Conservation (phyloP, 2,888 invertebrate species). For the Amphipyra berbera region DNA sequence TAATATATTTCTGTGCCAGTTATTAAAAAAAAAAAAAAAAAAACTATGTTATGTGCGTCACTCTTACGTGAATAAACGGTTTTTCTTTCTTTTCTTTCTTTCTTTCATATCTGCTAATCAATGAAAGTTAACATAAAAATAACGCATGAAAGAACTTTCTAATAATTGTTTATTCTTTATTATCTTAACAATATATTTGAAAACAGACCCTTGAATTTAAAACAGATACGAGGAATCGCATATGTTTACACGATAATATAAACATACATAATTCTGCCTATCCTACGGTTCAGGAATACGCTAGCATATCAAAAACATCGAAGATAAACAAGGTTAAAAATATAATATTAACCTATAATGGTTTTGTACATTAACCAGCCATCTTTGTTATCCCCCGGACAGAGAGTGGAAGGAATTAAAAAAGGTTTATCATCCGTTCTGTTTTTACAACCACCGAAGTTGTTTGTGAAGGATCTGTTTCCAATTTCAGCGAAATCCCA, state of each 20-base stretch:
- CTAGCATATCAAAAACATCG: slow-evolving; percentile 2
- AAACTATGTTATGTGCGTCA: no score
- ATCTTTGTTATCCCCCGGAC: slow-evolving; percentile 5
- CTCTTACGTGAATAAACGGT: no score
- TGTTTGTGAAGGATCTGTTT: slow-evolving; percentile 8
- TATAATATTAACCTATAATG: not conserved
- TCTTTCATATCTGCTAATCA: no score
- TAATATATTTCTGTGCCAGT: no score
- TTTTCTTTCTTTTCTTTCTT: no score
- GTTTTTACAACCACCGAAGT: slow-evolving; percentile 12
- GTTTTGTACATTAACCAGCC: not conserved
- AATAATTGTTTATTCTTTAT: no score
- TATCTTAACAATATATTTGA: no score
- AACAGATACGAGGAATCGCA: not conserved
- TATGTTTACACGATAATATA: slow-evolving; percentile 23
- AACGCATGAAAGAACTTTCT: no score
- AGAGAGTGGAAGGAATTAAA: slow-evolving; percentile 8
- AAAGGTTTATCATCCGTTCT: slow-evolving; percentile 10
- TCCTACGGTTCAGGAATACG: not conserved
- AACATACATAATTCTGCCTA: not conserved
- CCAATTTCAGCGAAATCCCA: slow-evolving; percentile 12
- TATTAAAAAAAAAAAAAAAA: no score
- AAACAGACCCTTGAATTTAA: not conserved
- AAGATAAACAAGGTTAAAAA: slow-evolving; percentile 3
- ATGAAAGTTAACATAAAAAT: no score